Percentiles rank a stretch among this genome's conserved stretches.
phyloP scores from a whole-genome alignment of 92 coral and sea anemone species.

The Epizoanthus stellaris region DNA sequence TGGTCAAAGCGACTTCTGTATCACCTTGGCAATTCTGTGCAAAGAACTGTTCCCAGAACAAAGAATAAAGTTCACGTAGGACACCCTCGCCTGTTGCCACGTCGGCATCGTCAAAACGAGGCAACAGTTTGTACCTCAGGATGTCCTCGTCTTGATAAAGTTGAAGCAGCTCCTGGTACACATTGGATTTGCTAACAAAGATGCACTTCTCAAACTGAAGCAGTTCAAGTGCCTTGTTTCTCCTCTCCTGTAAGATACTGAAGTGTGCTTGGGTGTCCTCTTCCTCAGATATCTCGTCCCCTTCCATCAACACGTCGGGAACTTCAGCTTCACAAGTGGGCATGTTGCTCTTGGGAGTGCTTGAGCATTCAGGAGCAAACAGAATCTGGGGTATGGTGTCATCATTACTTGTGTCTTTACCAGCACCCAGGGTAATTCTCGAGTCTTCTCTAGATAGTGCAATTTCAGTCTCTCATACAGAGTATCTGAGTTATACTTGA shows the following conservation, averaged over 20 bases:
- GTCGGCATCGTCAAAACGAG: neutral
- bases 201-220: slow-evolving; percentile 15
- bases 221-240: slow-evolving; percentile 4
- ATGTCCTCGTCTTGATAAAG: neutral
- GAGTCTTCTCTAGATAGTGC: slow-evolving; percentile 18
- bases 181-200: neutral
- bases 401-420: slow-evolving; percentile 15
- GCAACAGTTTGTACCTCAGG: neutral
- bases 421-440: slow-evolving; percentile 28
- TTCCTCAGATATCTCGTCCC: slow-evolving; percentile 18
- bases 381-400: slow-evolving; percentile 21
- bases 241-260: slow-evolving; percentile 5
- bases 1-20: slow-evolving; percentile 29
- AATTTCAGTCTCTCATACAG: slow-evolving; percentile 4
- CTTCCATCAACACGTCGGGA: slow-evolving; percentile 25
- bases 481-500: slow-evolving; percentile 2
- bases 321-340: slow-evolving; percentile 3
- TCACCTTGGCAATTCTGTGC: slow-evolving; percentile 38
- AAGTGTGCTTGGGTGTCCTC: slow-evolving; percentile 3
- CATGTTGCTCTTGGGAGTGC: slow-evolving; percentile 19
- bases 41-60: slow-evolving; percentile 43
- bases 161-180: neutral
- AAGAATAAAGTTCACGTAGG: slow-evolving; percentile 35
- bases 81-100: slow-evolving; percentile 35
- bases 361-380: slow-evolving; percentile 6